phyloP scores from a whole-genome alignment of 2,797 vertebrate species.

The Babyrousa celebensis region DNA sequence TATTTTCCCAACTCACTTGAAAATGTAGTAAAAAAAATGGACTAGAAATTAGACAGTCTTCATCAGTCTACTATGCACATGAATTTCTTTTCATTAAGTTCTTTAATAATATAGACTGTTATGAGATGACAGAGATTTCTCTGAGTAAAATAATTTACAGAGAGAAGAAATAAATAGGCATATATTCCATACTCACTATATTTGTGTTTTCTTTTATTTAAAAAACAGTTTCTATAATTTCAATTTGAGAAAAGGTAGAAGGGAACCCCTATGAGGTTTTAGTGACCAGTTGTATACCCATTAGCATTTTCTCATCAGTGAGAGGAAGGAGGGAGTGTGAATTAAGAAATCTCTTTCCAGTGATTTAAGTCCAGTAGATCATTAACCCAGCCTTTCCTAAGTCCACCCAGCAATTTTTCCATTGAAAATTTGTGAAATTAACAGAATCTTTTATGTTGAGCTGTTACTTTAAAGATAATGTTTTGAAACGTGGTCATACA shows the following conservation, averaged over 20 bases:
- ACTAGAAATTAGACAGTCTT: not conserved
- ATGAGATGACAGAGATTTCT: not conserved
- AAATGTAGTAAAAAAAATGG: not conserved
- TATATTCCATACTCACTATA: not conserved
- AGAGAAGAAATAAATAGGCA: not conserved
- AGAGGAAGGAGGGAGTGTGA: not conserved
- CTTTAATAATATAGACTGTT: not conserved
- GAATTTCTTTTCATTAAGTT: not conserved
- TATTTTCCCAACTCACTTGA: constrained; percentile 1
- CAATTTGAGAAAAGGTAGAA: not conserved
- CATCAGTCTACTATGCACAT: not conserved
- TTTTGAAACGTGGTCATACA: constrained; percentile 62
- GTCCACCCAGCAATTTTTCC: constrained; percentile 18
- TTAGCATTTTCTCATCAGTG: not conserved
- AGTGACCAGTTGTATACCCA: not conserved
- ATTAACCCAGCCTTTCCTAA: not conserved
- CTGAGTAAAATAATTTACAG: not conserved
- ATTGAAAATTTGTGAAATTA: constrained; percentile 34
- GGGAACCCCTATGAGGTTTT: not conserved
- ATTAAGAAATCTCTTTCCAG: not conserved
- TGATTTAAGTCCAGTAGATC: not conserved
- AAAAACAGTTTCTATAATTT: not conserved
- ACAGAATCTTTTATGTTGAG: not conserved
- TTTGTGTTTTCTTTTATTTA: not conserved
- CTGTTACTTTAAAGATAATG: constrained; percentile 48